Evolutionary conservation across 2,113 vertebrate genomes (phyloP), one percentile per base, ranked within the genome.

Genomic region (Tragelaphus imberbis): DNA sequence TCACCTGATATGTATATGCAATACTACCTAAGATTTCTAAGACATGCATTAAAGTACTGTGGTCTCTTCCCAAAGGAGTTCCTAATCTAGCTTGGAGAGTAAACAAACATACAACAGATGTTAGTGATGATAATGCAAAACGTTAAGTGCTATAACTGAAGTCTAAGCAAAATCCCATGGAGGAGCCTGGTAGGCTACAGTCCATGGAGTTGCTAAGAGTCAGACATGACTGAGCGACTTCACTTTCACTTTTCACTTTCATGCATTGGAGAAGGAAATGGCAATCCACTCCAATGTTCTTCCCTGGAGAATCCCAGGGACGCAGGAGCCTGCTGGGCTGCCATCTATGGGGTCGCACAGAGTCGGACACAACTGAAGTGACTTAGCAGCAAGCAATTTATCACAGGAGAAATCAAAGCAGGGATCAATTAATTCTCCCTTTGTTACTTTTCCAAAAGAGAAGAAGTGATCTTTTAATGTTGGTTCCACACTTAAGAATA

Each of bases 351-450:
- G 44, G 44, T 44, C 44, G 6, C 44, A 44, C 5, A 44, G 44
- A 44, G 44, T 44, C 44, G 44, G 44, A 44, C 44, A 44, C 44
- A 6, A 44, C 44, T 44, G 44, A 44, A 44, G 44, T 44, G 44
- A 44, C 44, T 44, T 44, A 44, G 44, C 44, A 44, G 44, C 44
- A 44, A 44, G 44, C 49, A 95, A 87, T 68, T 58, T 89, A 86
- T 86, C 40, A 77, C 3, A 92, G 55, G 40, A 97, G 96, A 92
- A 92, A 81, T 56, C 79, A 94, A 92, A 92, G 58, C 80, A 89
- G 17, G 61, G 27, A 75, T 11, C 28, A 82, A 82, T 92, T 36
- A 94, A 55, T 88, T 92, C 49, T 65, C 9, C 88, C 53, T 85
- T 14, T 82, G 71, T n/a, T 94, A 90, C 90, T 55, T 79, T 90